A percentile compares a stretch with the other conserved stretches of the same genome.
phyloP scores from a whole-genome alignment of 2,797 vertebrate genomes.

The Parauchenoglanis punctatus region DNA sequence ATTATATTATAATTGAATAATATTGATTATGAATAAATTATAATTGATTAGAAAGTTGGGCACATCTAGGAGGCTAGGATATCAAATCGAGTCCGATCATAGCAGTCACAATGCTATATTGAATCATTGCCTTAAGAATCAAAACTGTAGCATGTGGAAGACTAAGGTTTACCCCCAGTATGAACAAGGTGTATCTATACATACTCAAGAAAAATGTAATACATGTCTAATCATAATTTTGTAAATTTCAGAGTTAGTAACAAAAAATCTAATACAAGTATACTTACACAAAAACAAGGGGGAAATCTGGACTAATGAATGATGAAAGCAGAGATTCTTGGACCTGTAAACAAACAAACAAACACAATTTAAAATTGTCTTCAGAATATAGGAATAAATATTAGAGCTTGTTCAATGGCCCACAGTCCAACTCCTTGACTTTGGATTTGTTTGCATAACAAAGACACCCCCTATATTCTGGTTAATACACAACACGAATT shows the following conservation, averaged over 20 bases:
- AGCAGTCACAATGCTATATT: background rate
- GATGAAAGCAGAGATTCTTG: background rate
- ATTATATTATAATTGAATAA: background rate
- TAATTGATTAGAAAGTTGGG: background rate
- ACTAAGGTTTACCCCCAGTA: background rate
- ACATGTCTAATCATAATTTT: background rate
- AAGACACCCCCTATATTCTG: background rate
- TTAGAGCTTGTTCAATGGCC: no score
- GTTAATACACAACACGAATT: background rate
- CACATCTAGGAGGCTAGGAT: no score
- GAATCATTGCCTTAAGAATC: background rate
- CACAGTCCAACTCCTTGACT: background rate
- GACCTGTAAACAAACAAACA: slow-evolving; percentile 19
- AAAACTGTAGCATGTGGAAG: background rate
- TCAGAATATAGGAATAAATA: background rate
- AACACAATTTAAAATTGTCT: background rate
- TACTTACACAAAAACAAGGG: slow-evolving; percentile 21
- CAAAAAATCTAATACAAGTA: background rate
- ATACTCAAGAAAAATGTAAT: background rate
- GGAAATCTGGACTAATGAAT: background rate
- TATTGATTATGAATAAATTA: background rate
- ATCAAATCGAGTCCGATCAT: background rate
- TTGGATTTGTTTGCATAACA: background rate
- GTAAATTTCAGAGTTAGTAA: background rate
- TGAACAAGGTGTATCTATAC: background rate